Base-by-base conservation (phyloP, 2,888 invertebrate genomes). In the Melanophora roralis region DNA sequence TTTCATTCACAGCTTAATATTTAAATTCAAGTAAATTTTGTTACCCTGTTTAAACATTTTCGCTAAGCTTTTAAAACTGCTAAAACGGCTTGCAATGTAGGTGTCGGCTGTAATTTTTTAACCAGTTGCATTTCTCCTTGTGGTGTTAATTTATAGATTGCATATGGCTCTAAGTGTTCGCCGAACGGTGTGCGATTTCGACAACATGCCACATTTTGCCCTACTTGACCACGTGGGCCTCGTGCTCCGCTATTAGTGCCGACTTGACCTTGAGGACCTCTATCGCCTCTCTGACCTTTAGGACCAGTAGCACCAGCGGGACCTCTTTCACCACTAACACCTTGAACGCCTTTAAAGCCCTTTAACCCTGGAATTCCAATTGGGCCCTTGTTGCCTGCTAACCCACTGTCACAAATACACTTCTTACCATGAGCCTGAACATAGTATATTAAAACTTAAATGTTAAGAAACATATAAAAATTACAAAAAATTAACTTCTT, bases 371-470 rank as follows among this genome's bases (percentile, higher is more conserved):
- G 14, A 4, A 47, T 38, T 7, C 73, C 73, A 0, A 57, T 19
- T 27, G n/a, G n/a, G 7, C 73, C 73, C 12, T 27, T n/a, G 11
- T 2, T 5, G 4, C 64, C 73, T 2, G 32, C 14, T 1, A 47
- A 47, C 6, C 73, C 73, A 0, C 57, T 19, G 16, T 64, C 55
- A 43, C 73, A 72, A 16, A 27, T 16, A 11, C 72, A 72, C 3
- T 40, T 43, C 0, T 27, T 53, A 9, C 45, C 2, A 1, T 43
- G 12, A 12, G 62, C 45, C 12, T 32, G 49, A 34, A 43, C 62
- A 11, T 40, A 5, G 2, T 38, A 32, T 14, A 16, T 62, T 1
- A 72, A n/a, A 12, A 12, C 72, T 72, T 19, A 1, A 32, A 57
- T 8, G 27, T 5, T 5, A 27, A n/a, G 2, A 14, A n/a, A 14